phyloP scores from a whole-genome alignment of 2,113 vertebrate genomes.

The Semnornis frantzii region DNA sequence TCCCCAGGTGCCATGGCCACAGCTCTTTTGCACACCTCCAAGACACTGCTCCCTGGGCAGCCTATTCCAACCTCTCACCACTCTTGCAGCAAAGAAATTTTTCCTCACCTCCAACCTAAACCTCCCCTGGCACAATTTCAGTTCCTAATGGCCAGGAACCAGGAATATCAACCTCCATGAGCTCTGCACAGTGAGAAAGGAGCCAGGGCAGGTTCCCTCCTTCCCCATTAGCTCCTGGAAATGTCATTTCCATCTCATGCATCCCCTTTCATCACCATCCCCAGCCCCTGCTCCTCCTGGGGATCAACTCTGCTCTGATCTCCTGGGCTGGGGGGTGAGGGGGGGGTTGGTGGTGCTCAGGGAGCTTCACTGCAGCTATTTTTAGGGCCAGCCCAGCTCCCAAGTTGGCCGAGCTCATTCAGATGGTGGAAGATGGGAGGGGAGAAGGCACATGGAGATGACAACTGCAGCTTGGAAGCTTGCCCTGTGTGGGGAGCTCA shows the following conservation, averaged over 20 bases:
- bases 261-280: rapidly evolving
- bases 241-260: rapidly evolving
- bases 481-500: not conserved
- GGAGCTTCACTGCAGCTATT: conserved; percentile 7
- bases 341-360: rapidly evolving
- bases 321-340: rapidly evolving
- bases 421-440: not conserved
- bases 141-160: not conserved
- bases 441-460: not conserved
- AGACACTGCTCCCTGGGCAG: too few species aligned
- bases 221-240: rapidly evolving
- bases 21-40: too few species aligned
- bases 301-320: not conserved
- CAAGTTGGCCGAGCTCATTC: not conserved
- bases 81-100: too few species aligned
- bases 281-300: not conserved
- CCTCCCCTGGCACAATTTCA: too few species aligned
- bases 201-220: not conserved
- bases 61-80: too few species aligned
- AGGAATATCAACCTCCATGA: not conserved
- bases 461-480: not conserved
- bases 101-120: too few species aligned
- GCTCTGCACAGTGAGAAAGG: rapidly evolving
- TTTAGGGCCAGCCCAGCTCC: conserved; percentile 19
- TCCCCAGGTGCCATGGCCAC: too few species aligned